Evolutionary conservation across 2,888 invertebrate genomes (phyloP), one percentile per base, ranked within the genome.

Genomic region (Xanthia icteritia): DNA sequence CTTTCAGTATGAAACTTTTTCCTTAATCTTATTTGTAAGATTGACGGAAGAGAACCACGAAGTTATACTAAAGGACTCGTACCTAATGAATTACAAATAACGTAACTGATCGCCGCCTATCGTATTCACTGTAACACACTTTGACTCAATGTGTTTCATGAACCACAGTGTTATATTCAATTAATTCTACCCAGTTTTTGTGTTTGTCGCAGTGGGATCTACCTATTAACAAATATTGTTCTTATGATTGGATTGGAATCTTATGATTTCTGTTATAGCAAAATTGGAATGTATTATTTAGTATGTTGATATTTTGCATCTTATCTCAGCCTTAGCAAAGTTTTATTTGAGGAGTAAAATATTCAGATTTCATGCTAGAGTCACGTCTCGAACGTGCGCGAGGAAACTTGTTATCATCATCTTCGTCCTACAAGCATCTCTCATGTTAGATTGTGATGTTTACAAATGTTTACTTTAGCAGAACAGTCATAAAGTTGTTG

Each of bases 11-110:
- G 85, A 92, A 94, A 94, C 90, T 94, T 94, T 91, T 90, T 88
- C 88, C 89, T 91, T 93, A 92, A 93, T 94, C 91, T 93, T 93
- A 93, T 94, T 94, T 94, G 90, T 90, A 85, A 92, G 88, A 89
- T 88, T 90, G 88, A 91, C 87, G 89, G 84, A 89, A 89, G 82
- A 79, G 75, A 88, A 88, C 63, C 81, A 76, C 84, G 78, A 90
- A 88, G 82, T 86, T 88, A 88, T 86, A 89, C 88, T 88, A 89
- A 86, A 89, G 82, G 88, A 86, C 85, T 84, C 84, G 86, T 90
- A 31, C 31, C 31, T 31, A 91, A 91, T 88, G 85, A 88, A 86
- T 83, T 82, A 87, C 87, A 91, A 91, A 91, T 85, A 88, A 79
- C 81, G 77, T 77, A 77, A 80, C 60, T 67, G 77, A 82, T 86